These are phyloP conservation scores for Oreochromis spilurus DNA, from an alignment of 2,113 vertebrate genomes.

Conservation along the genomic window DNA sequence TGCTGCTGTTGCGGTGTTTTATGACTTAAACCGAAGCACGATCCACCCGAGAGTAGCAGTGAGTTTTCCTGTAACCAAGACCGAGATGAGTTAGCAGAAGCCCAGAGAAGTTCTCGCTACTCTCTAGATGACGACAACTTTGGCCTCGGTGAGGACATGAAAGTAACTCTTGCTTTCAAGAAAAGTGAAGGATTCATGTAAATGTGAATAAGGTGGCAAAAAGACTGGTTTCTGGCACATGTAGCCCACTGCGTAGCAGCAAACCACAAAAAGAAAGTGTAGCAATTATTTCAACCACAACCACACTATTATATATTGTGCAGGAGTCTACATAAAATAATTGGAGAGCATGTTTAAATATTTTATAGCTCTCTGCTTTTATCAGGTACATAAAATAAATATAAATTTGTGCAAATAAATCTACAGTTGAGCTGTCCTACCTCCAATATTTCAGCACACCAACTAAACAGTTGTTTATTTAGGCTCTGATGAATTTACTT, in stretches of 20 bases:
- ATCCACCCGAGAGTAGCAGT: neutral
- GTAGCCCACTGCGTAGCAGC: neutral
- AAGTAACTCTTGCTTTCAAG: neutral
- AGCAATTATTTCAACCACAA: neutral
- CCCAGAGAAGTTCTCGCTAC: neutral
- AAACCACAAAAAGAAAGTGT: neutral
- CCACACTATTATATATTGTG: neutral
- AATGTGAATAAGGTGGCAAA: neutral
- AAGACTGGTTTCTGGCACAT: neutral
- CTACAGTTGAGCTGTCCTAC: neutral
- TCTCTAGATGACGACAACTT: neutral
- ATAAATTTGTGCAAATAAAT: neutral
- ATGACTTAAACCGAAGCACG: neutral
- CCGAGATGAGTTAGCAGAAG: neutral
- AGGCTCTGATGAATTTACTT: neutral
- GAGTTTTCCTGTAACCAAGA: neutral
- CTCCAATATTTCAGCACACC: neutral
- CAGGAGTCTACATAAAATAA: neutral
- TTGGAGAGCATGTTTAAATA: neutral
- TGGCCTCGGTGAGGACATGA: neutral
- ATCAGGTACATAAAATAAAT: neutral
- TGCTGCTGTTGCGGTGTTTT: neutral
- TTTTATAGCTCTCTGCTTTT: neutral
- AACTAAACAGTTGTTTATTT: neutral
- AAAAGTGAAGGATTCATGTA: neutral